Conservation (phyloP, 1,140 invertebrate species). For the Saccostrea glomerata region DNA sequence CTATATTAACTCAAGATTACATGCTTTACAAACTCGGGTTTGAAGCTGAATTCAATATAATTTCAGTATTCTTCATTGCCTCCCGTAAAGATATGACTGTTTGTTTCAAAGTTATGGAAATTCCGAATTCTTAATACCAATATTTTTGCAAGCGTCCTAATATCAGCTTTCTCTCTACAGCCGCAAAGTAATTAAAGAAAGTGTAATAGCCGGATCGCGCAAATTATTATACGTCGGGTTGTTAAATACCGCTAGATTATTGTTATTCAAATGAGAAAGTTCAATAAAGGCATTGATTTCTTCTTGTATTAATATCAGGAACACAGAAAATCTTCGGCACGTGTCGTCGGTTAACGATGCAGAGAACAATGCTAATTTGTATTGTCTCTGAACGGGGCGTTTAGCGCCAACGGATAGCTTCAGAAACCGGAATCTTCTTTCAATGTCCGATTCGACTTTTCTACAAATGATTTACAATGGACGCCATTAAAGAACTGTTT, state of each 20-base stretch:
- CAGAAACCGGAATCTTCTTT: slow-evolving; percentile 38
- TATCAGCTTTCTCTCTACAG: slow-evolving; percentile 1
- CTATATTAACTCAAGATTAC: slow-evolving; percentile 32
- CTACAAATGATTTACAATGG: slow-evolving; percentile 52
- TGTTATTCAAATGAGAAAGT: slow-evolving; percentile 35
- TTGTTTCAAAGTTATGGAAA: slow-evolving; percentile 33
- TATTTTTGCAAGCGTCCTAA: slow-evolving; percentile 28
- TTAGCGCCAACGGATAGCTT: slow-evolving; percentile 41
- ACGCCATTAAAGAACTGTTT: slow-evolving; percentile 49
- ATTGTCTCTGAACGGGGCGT: slow-evolving; percentile 35
- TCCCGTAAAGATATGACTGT: slow-evolving; percentile 6
- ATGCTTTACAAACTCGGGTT: not conserved
- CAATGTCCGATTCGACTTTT: slow-evolving; percentile 53
- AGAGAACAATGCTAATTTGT: slow-evolving; percentile 45
- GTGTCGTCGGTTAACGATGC: slow-evolving; percentile 39
- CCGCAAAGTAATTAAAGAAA: slow-evolving; percentile 38
- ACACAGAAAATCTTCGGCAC: slow-evolving; percentile 45
- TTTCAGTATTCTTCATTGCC: not conserved
- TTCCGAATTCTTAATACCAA: slow-evolving; percentile 23
- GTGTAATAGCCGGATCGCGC: slow-evolving; percentile 32
- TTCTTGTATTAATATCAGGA: slow-evolving; percentile 37
- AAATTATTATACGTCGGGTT: slow-evolving; percentile 34
- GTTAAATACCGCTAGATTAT: slow-evolving; percentile 32
- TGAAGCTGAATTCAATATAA: slow-evolving; percentile 28
- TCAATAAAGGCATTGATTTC: slow-evolving; percentile 36